Percentiles rank a stretch among this genome's conserved stretches.
phyloP scores from a whole-genome alignment of 2,888 invertebrate species.

The Lycocerus yunnanus region DNA sequence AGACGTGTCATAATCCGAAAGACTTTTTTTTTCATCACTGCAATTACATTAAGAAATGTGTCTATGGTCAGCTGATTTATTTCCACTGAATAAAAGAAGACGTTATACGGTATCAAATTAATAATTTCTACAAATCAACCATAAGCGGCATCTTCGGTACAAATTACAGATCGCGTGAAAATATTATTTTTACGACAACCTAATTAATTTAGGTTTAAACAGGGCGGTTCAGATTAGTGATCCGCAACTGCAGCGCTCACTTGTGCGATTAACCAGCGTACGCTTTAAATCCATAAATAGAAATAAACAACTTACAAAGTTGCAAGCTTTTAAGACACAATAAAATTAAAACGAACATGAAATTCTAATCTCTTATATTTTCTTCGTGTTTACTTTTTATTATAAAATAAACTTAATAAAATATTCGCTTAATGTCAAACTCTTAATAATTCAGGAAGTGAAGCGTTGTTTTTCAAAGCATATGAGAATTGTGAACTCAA shows the following conservation, averaged over 20 bases:
- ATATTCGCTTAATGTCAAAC: not conserved
- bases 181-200: not conserved
- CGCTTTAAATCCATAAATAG: not conserved
- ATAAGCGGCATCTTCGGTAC: not conserved
- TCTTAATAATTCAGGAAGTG: not conserved
- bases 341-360: no score
- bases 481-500: not conserved
- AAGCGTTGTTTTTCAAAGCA: not conserved
- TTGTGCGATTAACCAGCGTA: not conserved
- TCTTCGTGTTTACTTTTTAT: not conserved
- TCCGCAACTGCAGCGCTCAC: not conserved
- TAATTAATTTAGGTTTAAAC: not conserved
- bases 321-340: not conserved
- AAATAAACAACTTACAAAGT: not conserved
- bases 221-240: not conserved
- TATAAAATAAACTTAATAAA: not conserved
- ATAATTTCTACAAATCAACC: not conserved
- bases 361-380: not conserved
- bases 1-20: slow-evolving; percentile 18
- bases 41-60: not conserved
- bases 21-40: not conserved
- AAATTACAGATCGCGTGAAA: not conserved
- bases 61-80: not conserved
- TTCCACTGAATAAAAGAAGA: not conserved
- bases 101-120: not conserved